A percentile compares a stretch with the other conserved stretches of the same genome.
These are phyloP conservation scores for Balaenoptera acutorostrata DNA, from an alignment of 2,113 vertebrate species.

Conservation along the genomic window DNA sequence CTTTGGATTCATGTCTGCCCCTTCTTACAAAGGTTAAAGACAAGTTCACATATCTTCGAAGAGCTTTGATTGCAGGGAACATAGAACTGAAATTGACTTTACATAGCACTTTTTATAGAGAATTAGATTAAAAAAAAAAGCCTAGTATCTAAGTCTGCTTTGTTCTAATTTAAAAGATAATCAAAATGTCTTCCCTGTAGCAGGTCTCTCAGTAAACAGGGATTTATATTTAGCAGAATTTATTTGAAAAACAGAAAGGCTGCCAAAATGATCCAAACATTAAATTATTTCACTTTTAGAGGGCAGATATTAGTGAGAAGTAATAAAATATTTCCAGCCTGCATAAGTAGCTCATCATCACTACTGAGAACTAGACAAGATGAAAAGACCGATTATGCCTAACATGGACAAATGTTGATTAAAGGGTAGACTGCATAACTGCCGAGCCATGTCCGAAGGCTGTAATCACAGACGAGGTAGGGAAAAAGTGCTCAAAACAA, in stretches of 20 bases:
- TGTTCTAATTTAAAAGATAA: slow-evolving; percentile 46
- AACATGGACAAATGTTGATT: not conserved
- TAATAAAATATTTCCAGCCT: not conserved
- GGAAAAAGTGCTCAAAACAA: not conserved
- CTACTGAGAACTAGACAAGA: not conserved
- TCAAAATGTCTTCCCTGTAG: not conserved
- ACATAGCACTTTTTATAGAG: not conserved
- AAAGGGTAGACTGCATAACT: not conserved
- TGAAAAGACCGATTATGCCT: not conserved
- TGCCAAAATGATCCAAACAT: not conserved
- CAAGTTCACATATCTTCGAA: not conserved
- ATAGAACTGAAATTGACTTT: slow-evolving; percentile 4
- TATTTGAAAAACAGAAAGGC: not conserved
- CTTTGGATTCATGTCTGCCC: not conserved
- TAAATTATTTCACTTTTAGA: slow-evolving; percentile 20
- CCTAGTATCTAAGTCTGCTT: not conserved
- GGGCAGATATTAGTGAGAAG: not conserved
- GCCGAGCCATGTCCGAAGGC: not conserved
- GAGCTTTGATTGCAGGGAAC: not conserved
- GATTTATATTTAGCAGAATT: slow-evolving; percentile 11
- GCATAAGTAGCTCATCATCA: not conserved
- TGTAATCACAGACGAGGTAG: not conserved
- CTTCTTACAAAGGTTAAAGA: not conserved
- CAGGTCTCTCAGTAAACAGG: not conserved
- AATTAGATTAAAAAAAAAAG: not conserved